A percentile compares a stretch with the other conserved stretches of the same genome.
Evolutionary conservation across 2,888 invertebrate genomes (phyloP).

Genomic region (Callimorpha dominula): DNA sequence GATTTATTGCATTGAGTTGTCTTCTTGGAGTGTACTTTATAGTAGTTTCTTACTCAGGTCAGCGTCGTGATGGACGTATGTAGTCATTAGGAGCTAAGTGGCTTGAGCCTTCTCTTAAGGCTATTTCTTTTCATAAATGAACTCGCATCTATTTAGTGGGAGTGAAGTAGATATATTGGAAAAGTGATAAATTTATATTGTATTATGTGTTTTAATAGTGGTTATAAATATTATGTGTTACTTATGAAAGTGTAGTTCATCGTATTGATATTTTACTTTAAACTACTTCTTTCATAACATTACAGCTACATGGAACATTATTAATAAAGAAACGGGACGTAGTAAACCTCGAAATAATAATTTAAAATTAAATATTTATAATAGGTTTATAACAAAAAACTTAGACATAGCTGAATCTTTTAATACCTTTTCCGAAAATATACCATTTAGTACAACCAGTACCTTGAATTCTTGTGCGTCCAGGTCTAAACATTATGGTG

Average conservation of each 20-base stretch:
- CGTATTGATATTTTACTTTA: not conserved
- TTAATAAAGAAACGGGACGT: too few relatives aligned
- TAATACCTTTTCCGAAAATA: too few relatives aligned
- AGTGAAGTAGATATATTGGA: not conserved
- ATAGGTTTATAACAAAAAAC: too few relatives aligned
- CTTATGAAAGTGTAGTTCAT: not conserved
- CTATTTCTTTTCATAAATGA: not conserved
- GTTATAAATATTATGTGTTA: not conserved
- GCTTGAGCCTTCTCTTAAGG: not conserved
- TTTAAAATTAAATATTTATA: too few relatives aligned
- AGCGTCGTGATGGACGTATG: constrained; percentile 4
- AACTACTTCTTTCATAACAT: not conserved
- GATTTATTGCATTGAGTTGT: constrained; percentile 9
- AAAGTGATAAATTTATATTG: not conserved
- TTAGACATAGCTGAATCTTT: too few relatives aligned
- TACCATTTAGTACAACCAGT: too few relatives aligned
- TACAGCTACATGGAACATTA: too few relatives aligned
- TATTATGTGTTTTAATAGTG: not conserved
- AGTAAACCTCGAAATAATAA: too few relatives aligned
- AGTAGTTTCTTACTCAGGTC: not conserved
- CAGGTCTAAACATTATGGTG: too few relatives aligned
- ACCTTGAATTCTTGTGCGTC: too few relatives aligned
- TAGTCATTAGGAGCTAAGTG: constrained; percentile 10
- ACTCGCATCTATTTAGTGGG: not conserved
- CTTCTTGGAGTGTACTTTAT: constrained; percentile 2